Conservation (phyloP, 2,888 invertebrate species). For the Notodonta dromedarius region DNA sequence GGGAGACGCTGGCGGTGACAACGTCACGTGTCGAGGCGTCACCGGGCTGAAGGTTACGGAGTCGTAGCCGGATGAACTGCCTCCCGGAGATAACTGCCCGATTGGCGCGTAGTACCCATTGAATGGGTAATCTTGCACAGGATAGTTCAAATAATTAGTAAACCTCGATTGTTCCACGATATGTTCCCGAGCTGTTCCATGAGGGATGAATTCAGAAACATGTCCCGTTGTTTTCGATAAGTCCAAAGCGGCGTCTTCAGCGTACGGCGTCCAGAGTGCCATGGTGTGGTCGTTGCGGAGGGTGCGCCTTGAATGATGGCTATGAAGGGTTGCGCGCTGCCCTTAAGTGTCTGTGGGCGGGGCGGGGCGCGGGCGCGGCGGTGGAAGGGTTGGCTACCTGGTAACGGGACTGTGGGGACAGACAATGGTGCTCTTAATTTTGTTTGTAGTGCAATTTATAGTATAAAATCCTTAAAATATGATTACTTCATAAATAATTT, state of each 20-base stretch:
- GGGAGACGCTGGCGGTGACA: constrained; percentile 50
- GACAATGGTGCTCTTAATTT: constrained; percentile 27
- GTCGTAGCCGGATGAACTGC: constrained; percentile 46
- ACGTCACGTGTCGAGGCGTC: constrained; percentile 23
- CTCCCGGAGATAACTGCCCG: constrained; percentile 46
- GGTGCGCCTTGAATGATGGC: constrained; percentile 33
- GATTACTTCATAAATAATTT: too few relatives aligned
- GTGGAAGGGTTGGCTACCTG: constrained; percentile 27
- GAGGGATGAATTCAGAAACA: background rate
- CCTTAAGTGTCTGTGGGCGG: constrained; percentile 37
- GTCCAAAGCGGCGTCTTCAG: constrained; percentile 58
- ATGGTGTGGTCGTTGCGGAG: constrained; percentile 41
- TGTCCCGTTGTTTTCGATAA: constrained; percentile 42
- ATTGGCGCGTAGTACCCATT: constrained; percentile 33
- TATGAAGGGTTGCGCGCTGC: constrained; percentile 34
- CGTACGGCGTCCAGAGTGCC: constrained; percentile 74
- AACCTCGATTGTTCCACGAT: constrained; percentile 1
- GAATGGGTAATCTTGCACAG: constrained; percentile 26
- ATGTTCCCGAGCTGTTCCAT: background rate
- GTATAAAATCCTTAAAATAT: background rate
- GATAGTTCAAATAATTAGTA: constrained; percentile 3
- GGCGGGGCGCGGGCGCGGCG: constrained; percentile 27
- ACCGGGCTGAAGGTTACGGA: constrained; percentile 19
- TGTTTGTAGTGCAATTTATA: constrained; percentile 16
- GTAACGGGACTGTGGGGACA: constrained; percentile 32